Conservation (phyloP, 1,140 invertebrate species). For the Aphelenchoides besseyi region DNA sequence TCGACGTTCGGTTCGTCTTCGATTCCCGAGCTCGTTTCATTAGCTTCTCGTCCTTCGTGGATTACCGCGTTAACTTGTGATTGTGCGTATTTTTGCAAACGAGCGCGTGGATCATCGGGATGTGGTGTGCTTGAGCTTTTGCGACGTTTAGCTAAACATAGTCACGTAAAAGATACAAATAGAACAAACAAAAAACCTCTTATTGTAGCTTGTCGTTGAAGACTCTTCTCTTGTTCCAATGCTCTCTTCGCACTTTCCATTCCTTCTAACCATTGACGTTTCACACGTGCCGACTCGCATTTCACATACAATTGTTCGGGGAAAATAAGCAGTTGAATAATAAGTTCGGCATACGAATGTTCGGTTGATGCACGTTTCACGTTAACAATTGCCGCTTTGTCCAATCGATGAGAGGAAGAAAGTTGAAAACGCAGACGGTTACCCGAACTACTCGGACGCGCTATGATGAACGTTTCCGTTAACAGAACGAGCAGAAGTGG, state of each 20-base stretch:
- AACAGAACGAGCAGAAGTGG: slow-evolving; percentile 54
- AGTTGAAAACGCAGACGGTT: slow-evolving; percentile 21
- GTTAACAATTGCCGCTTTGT: slow-evolving; percentile 88
- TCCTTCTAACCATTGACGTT: slow-evolving; percentile 90
- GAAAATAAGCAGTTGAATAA: slow-evolving; percentile 54
- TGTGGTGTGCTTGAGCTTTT: slow-evolving; percentile 25
- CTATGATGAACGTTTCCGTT: slow-evolving; percentile 52
- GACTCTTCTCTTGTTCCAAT: slow-evolving; percentile 62
- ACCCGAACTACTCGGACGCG: slow-evolving; percentile 26
- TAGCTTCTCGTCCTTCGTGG: slow-evolving; percentile 45
- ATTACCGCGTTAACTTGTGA: slow-evolving; percentile 14
- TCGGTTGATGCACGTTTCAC: slow-evolving; percentile 71
- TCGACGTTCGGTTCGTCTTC: slow-evolving; percentile 66
- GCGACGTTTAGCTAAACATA: slow-evolving; percentile 36
- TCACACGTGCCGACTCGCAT: slow-evolving; percentile 63
- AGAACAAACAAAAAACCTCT: slow-evolving; percentile 46
- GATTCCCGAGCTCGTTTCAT: background rate
- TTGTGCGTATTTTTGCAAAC: slow-evolving; percentile 12
- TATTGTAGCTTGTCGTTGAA: slow-evolving; percentile 69
- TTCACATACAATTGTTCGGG: slow-evolving; percentile 52
- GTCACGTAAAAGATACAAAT: background rate
- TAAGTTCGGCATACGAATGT: slow-evolving; percentile 31
- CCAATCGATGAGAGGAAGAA: slow-evolving; percentile 76
- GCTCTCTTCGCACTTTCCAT: slow-evolving; percentile 83
- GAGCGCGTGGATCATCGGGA: slow-evolving; percentile 34